Evolutionary conservation across 2,113 vertebrate species (phyloP).

Genomic region (Pseudopodoces humilis): DNA sequence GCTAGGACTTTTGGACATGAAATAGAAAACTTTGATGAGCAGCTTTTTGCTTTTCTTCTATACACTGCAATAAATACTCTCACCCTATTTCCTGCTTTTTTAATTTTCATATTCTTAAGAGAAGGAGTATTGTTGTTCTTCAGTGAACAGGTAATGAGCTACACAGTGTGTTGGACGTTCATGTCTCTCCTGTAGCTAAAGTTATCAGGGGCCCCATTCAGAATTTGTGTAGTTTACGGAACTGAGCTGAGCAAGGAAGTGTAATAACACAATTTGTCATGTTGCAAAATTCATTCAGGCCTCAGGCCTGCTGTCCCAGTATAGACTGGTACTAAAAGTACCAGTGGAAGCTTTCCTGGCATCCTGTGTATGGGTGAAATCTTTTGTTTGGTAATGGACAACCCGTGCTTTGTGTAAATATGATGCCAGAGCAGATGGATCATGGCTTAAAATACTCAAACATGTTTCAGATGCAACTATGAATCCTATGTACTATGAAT

Average conservation of each 20-base stretch:
- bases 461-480: neutral
- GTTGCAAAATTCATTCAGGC: neutral
- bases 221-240: neutral
- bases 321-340: neutral
- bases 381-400: neutral
- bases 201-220: neutral
- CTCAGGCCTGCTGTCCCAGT: neutral
- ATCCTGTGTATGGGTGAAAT: neutral
- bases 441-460: neutral
- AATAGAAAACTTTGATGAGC: slow-evolving; percentile 20
- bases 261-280: neutral
- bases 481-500: neutral
- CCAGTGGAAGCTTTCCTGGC: neutral
- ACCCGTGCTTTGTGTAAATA: neutral
- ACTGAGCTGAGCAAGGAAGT: neutral
- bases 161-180: neutral
- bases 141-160: neutral
- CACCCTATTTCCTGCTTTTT: neutral
- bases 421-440: neutral
- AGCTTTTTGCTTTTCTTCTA: neutral
- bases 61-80: neutral
- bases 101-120: neutral
- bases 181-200: neutral
- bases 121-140: neutral
- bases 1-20: slow-evolving; percentile 33